Conservation (phyloP, 2,888 invertebrate genomes). For the Pseudococcus jackbeardsleyi region DNA sequence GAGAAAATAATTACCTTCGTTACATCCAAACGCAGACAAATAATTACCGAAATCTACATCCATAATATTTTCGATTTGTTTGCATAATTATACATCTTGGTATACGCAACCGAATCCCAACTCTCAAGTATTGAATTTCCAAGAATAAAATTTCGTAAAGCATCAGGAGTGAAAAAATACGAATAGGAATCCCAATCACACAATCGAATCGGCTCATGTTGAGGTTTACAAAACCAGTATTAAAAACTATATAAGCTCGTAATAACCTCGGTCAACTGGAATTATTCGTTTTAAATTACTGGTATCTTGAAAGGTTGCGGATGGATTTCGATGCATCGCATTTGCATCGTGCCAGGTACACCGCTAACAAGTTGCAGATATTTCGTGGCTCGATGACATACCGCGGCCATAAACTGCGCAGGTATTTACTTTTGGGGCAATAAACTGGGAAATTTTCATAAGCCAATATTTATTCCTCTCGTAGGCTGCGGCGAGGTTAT, state of each 20-base stretch:
- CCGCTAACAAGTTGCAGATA: conserved; percentile 11
- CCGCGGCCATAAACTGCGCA: neutral
- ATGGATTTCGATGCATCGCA: neutral
- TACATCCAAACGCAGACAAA: neutral
- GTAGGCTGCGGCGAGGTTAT: neutral
- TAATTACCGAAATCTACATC: conserved; percentile 33
- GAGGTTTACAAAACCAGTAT: conserved; percentile 26
- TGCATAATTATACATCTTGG: conserved; percentile 22
- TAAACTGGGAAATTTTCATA: neutral
- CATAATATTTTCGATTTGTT: conserved; percentile 36
- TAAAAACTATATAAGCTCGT: conserved; percentile 39
- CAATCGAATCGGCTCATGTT: conserved; percentile 11
- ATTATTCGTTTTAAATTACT: conserved; percentile 42
- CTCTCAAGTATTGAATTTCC: neutral
- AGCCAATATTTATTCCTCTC: neutral
- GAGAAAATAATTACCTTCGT: conserved; percentile 43
- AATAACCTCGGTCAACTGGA: conserved; percentile 39
- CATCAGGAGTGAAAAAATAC: neutral
- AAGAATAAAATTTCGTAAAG: conserved; percentile 16
- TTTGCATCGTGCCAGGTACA: neutral
- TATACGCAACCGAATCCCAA: neutral
- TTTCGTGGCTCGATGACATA: conserved; percentile 11
- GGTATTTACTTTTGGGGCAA: conserved; percentile 13
- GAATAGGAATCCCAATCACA: conserved; percentile 29
- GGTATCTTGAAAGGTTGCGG: neutral